Evolutionary conservation across 2,888 invertebrate species (phyloP), one percentile per base, ranked within the genome.

Genomic region (Folsomia manolachei): DNA sequence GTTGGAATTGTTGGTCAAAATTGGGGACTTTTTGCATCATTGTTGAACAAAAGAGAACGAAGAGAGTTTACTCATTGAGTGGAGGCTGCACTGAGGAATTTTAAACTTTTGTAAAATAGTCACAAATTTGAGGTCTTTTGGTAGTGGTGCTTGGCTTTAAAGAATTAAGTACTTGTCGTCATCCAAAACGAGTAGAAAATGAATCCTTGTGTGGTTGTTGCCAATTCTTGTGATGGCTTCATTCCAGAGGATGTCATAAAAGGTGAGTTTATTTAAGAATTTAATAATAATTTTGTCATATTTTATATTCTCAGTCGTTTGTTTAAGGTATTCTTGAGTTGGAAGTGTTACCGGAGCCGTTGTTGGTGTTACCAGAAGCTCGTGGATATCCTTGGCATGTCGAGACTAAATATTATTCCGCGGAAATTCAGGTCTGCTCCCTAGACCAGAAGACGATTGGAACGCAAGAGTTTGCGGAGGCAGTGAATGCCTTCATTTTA

Each of bases 371-470:
- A 68, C 82, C 82, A 19, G 82, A 83, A 64, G 77, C 73, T 14
- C 80, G 82, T 64, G 83, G 83, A 72, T 85, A 86, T 81, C 82
- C 85, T 1, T 89, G 89, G 88, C 85, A 86, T 74, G 87, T 91
- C 73, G 87, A 89, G 77, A 91, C 89, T 53, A 91, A 91, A 83
- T 91, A 91, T 84, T 91, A 91, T 81, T 87, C 87, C 62, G 87
- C 89, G 14, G 85, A 88, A 81, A 86, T 90, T 39, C 83, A 87
- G 76, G 81, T 91, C 23, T 87, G 88, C 80, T 84, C 86, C 0
- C 83, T 88, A 66, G 83, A 85, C 80, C 81, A 83, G 79, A 83
- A 87, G 75, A 85, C 85, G 27, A 82, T 86, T 69, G 84, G 87
- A 24, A 83, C 84, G 73, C 83, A 86, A 77, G 83, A 84, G 56